Percentiles rank a stretch among this genome's conserved stretches.
phyloP scores from a whole-genome alignment of 2,888 invertebrate species.

The Ochlodes sylvanus region DNA sequence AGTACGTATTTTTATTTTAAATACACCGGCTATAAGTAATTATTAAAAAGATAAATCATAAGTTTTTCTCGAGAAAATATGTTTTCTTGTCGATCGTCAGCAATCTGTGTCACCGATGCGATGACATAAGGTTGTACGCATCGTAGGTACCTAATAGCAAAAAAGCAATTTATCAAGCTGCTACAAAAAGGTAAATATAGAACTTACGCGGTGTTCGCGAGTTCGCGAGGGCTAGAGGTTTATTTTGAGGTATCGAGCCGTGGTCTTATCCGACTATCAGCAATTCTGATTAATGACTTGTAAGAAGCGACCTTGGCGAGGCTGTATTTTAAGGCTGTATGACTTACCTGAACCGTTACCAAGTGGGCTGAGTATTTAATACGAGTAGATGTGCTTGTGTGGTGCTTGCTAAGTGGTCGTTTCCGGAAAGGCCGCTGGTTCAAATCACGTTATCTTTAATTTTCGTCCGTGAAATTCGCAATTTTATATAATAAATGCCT shows the following conservation, averaged over 20 bases:
- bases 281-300: neutral
- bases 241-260: neutral
- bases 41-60: too few relatives aligned
- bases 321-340: too few relatives aligned
- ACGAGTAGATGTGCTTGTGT: too few relatives aligned
- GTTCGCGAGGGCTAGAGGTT: neutral
- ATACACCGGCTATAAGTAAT: too few relatives aligned
- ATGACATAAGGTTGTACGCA: neutral
- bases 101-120: neutral
- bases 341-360: too few relatives aligned
- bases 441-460: too few relatives aligned
- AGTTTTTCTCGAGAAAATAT: neutral
- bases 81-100: conserved; percentile 4
- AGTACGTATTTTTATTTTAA: too few relatives aligned
- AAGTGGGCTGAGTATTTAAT: too few relatives aligned
- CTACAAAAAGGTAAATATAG: conserved; percentile 7
- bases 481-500: too few relatives aligned
- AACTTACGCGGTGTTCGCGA: neutral
- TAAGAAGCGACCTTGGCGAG: neutral
- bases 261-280: neutral
- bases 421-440: too few relatives aligned
- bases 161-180: conserved; percentile 1
- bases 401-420: too few relatives aligned
- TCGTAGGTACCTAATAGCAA: neutral
- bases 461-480: too few relatives aligned